Percentiles rank a stretch among this genome's conserved stretches.
These are phyloP conservation scores for Aphodius granarius DNA, from an alignment of 2,888 invertebrate species.

Conservation along the genomic window DNA sequence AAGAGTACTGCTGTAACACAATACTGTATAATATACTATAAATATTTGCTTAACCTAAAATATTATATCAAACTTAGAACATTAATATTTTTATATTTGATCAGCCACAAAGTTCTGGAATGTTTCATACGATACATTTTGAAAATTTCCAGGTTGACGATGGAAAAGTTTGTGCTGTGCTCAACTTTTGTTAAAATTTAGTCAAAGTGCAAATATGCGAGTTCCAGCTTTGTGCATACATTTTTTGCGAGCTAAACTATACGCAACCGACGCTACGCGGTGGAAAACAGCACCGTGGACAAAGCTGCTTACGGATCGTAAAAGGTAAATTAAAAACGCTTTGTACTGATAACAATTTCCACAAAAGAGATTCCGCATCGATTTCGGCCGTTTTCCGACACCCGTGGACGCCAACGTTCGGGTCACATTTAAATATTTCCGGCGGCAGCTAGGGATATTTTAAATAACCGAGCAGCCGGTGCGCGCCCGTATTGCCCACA, in stretches of 20 bases:
- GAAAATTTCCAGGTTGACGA: neutral
- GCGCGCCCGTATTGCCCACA: conserved; percentile 32
- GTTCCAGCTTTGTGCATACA: neutral
- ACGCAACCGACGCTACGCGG: neutral
- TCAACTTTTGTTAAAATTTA: neutral
- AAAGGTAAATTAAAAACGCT: neutral
- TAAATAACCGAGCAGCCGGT: conserved; percentile 32
- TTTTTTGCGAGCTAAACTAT: neutral
- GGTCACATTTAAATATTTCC: neutral
- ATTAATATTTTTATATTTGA: no score
- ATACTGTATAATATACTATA: no score
- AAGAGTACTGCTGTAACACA: no score
- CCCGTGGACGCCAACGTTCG: neutral
- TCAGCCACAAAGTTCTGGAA: no score
- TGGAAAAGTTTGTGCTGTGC: neutral
- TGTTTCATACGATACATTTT: neutral
- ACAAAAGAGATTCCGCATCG: conserved; percentile 14
- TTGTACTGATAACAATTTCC: neutral
- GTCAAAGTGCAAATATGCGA: neutral
- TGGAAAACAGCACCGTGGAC: neutral
- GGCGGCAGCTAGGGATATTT: conserved; percentile 18
- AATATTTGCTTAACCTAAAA: no score
- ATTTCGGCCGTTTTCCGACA: conserved; percentile 9
- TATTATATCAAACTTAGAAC: no score
- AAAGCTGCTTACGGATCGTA: neutral